These are phyloP conservation scores for Rana temporaria DNA, from an alignment of 2,113 vertebrate species.

Conservation along the genomic window DNA sequence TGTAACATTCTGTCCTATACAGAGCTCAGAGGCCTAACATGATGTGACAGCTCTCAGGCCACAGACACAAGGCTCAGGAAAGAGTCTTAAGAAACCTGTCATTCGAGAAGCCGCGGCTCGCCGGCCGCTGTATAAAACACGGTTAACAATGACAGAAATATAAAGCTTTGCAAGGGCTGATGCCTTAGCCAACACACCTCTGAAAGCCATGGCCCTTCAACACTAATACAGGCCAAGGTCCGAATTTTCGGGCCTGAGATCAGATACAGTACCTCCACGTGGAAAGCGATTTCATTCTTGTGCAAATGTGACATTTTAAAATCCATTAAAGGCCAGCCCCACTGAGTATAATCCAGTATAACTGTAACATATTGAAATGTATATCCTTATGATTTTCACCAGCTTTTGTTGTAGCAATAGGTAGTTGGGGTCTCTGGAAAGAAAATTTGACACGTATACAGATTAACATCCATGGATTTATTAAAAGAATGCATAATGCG, in stretches of 20 bases:
- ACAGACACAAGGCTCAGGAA: conserved; percentile 39
- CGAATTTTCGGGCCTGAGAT: conserved; percentile 26
- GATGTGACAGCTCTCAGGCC: conserved; percentile 55
- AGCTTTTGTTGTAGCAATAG: conserved; percentile 18
- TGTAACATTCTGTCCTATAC: conserved; percentile 52
- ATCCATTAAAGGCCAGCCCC: conserved; percentile 49
- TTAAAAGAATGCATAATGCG: conserved; percentile 14
- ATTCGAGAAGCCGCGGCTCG: conserved; percentile 19
- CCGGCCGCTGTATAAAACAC: conserved; percentile 15
- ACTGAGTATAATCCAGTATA: conserved; percentile 29
- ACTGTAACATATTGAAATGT: conserved; percentile 39
- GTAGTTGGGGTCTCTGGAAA: neutral
- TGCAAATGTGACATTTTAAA: conserved; percentile 57
- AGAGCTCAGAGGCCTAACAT: conserved; percentile 55
- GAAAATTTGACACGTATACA: conserved; percentile 37
- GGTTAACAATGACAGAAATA: conserved; percentile 37
- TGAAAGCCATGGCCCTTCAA: neutral
- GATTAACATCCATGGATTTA: conserved; percentile 29
- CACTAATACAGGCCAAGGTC: neutral
- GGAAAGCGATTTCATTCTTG: conserved; percentile 48
- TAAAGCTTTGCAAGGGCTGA: conserved; percentile 26
- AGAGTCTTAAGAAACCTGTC: conserved; percentile 50
- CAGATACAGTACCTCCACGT: neutral
- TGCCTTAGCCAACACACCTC: conserved; percentile 26
- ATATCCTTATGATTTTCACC: conserved; percentile 16